Evolutionary conservation across 2,888 invertebrate species (phyloP).

Genomic region (Seladonia tumulorum): DNA sequence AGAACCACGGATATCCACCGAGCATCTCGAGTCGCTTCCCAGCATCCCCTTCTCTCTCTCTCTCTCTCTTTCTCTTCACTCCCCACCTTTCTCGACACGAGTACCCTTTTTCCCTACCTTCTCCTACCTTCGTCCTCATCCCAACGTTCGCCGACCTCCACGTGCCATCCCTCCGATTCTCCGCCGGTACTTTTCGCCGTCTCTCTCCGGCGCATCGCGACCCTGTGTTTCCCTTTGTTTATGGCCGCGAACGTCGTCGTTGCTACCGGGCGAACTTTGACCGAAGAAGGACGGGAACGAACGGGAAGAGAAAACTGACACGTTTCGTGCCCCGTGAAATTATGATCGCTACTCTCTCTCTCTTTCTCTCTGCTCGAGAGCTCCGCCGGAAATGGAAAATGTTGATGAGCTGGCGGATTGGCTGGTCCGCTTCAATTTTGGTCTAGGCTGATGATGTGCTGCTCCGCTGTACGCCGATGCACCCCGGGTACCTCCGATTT

Average conservation of each 20-base stretch:
- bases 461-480: neutral
- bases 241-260: constrained; percentile 44
- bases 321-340: neutral
- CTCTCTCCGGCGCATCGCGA: neutral
- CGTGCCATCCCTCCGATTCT: constrained; percentile 41
- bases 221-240: constrained; percentile 50
- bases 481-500: neutral
- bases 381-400: constrained; percentile 1
- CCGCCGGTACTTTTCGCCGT: constrained; percentile 37
- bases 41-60: constrained; percentile 27
- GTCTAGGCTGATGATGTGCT: neutral
- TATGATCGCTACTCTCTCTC: neutral
- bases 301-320: neutral
- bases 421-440: neutral
- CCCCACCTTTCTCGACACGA: neutral
- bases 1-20: constrained; percentile 51
- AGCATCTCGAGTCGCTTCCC: constrained; percentile 45
- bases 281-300: neutral
- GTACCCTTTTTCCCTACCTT: constrained; percentile 24
- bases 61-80: neutral
- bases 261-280: constrained; percentile 15
- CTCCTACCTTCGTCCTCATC: constrained; percentile 24
- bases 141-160: constrained; percentile 43
- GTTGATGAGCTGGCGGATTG: neutral
- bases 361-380: neutral